These are phyloP conservation scores for Whitmania pigra DNA, from an alignment of 1,140 invertebrate species.

Conservation along the genomic window DNA sequence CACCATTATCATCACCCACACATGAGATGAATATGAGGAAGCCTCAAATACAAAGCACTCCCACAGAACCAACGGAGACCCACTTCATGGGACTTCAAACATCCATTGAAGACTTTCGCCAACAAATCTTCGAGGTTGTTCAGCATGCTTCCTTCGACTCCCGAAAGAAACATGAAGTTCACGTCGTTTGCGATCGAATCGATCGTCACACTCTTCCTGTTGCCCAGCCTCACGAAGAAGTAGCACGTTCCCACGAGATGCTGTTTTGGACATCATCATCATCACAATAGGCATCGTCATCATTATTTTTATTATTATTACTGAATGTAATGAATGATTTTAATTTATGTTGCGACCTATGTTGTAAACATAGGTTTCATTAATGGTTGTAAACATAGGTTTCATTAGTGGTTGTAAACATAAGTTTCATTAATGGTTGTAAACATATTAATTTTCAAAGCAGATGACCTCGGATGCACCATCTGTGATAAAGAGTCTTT, in stretches of 20 bases:
- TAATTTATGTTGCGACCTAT: no score
- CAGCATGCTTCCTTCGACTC: conserved; percentile 62
- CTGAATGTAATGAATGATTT: no score
- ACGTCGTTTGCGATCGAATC: conserved; percentile 69
- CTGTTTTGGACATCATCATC: conserved; percentile 25
- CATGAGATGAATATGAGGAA: background rate
- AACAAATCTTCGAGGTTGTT: conserved; percentile 72
- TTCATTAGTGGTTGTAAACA: no score
- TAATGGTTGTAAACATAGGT: no score
- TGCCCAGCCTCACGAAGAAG: conserved; percentile 71
- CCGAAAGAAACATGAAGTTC: conserved; percentile 70
- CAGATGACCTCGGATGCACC: no score
- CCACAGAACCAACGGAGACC: background rate
- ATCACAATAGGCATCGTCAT: no score
- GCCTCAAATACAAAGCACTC: background rate
- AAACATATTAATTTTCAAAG: no score
- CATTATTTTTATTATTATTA: no score
- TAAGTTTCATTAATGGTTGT: no score
- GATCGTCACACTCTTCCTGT: conserved; percentile 61
- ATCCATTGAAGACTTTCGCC: conserved; percentile 64
- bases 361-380: no score
- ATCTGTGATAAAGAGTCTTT: no score
- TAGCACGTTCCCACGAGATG: conserved; percentile 72
- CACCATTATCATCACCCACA: no score
- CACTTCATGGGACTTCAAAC: conserved; percentile 43